phyloP scores from a whole-genome alignment of 2,888 invertebrate genomes.

The Lasius platythorax region DNA sequence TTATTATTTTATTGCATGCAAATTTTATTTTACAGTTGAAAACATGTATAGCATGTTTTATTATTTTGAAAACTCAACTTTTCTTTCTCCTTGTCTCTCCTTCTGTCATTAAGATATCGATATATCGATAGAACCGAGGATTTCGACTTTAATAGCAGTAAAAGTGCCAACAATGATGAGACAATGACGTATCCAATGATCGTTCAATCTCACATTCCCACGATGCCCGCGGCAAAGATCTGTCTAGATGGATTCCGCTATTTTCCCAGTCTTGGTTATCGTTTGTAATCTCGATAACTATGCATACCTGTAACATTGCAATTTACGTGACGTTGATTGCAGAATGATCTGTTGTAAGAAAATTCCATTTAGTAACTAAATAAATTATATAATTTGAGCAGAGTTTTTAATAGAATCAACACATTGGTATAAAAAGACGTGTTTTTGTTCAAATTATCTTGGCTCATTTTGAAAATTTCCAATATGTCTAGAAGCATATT shows the following conservation, averaged over 20 bases:
- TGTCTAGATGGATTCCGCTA: slow-evolving; percentile 77
- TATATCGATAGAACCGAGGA: slow-evolving; percentile 30
- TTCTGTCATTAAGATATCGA: background rate
- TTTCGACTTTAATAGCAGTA: slow-evolving; percentile 68
- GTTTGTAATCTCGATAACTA: slow-evolving; percentile 80
- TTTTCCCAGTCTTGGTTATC: slow-evolving; percentile 79
- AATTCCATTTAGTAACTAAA: background rate
- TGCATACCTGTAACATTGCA: slow-evolving; percentile 62
- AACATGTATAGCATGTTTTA: background rate
- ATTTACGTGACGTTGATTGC: background rate
- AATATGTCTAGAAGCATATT: slow-evolving; percentile 82
- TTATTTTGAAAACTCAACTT: background rate
- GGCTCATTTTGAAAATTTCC: slow-evolving; percentile 73
- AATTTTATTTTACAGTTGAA: background rate
- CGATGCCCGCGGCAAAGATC: slow-evolving; percentile 76
- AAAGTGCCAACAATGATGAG: slow-evolving; percentile 78
- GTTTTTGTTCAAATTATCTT: slow-evolving; percentile 9
- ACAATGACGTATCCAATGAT: slow-evolving; percentile 62
- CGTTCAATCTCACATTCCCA: slow-evolving; percentile 75
- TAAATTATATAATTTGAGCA: background rate
- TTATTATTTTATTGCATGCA: background rate
- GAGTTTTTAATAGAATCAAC: background rate
- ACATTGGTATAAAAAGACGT: background rate
- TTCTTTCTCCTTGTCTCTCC: background rate
- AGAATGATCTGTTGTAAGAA: background rate